phyloP scores from a whole-genome alignment of 2,888 invertebrate species.

The Sericinus montela region DNA sequence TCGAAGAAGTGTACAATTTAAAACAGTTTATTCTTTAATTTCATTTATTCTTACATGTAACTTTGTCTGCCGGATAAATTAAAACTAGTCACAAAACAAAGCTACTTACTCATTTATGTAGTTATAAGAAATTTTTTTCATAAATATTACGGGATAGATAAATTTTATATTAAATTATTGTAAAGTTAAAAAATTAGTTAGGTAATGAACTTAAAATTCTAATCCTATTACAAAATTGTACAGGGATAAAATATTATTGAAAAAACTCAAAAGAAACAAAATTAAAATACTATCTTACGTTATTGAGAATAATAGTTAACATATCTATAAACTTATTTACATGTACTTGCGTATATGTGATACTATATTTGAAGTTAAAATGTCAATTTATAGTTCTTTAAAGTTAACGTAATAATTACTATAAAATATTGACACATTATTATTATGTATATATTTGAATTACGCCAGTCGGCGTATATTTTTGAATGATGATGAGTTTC shows the following conservation, averaged over 20 bases:
- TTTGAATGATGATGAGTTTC: no score
- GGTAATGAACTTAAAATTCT: constrained; percentile 15
- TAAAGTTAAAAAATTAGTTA: constrained; percentile 20
- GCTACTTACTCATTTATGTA: no score
- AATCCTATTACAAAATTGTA: constrained; percentile 25
- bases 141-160: constrained; percentile 8
- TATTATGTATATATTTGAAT: no score
- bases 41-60: constrained; percentile 1
- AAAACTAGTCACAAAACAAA: constrained; percentile 25
- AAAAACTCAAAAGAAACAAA: neutral
- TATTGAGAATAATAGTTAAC: neutral
- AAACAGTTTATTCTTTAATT: no score
- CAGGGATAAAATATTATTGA: constrained; percentile 22
- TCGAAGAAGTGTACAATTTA: no score
- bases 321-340: no score
- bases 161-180: constrained; percentile 16
- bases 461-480: no score
- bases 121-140: constrained; percentile 15
- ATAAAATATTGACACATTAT: neutral
- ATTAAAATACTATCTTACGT: neutral
- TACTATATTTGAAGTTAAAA: neutral
- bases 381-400: constrained; percentile 4
- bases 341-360: constrained; percentile 2
- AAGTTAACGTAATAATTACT: neutral
- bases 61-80: constrained; percentile 12